Evolutionary conservation across 2,888 invertebrate genomes (phyloP), one percentile per base, ranked within the genome.

Genomic region (Agriopis marginaria): DNA sequence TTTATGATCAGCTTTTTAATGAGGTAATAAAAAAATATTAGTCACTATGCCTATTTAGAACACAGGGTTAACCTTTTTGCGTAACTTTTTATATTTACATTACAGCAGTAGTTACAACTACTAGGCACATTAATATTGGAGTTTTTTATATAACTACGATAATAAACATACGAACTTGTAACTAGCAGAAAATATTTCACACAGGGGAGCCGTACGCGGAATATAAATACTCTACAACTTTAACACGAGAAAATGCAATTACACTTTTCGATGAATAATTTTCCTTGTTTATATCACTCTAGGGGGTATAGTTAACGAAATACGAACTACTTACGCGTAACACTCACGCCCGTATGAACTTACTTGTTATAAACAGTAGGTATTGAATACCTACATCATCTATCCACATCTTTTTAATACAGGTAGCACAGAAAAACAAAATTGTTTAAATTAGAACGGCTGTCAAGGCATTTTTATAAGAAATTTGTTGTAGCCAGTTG

Each of bases 231-330:
- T 9, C 9, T 9, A 58, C 32, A 59, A 58, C 51, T 68, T 63
- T 58, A 17, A 32, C 51, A 39, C 66, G 23, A 7, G 14, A 14
- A 51, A 44, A 63, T 53, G 61, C 61, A 61, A 66, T 66, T 55
- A 66, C 55, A 56, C 0, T 61, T 66, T 55, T 42, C 50, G 8
- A 62, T 66, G 61, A 61, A 66, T 66, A 49, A 56, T 66, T 63
- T 44, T 47, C 39, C 17, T 45, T 47, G 39, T 42, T 23, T 54
- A 42, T 49, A 49, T 40, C 45, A 64, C 56, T 39, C 53, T 23
- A n/a, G 45, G 39, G 49, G 47, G 14, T 49, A 66, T 50, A 14
- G 23, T 54, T n/a, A 54, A 39, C n/a, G 40, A 32, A n/a, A 54
- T 40, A 14, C 10, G 8, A n/a, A 54, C 39, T 39, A 39, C n/a